Conservation (phyloP, 2,888 invertebrate species). For the Mellilla xanthometata region DNA sequence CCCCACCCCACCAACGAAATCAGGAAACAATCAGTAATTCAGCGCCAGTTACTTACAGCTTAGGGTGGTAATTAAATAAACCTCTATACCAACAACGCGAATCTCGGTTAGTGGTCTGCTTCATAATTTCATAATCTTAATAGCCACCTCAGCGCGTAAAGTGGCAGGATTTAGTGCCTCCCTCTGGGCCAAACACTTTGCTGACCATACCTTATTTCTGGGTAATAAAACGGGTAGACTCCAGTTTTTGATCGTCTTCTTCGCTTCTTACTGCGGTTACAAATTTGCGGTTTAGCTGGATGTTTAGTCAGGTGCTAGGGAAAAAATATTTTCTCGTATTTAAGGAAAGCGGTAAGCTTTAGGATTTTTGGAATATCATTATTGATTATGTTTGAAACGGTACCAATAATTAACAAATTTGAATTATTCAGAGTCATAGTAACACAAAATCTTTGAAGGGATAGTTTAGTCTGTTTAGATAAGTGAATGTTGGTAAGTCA, state of each 20-base stretch:
- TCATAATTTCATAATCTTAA: constrained; percentile 80
- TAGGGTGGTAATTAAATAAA: constrained; percentile 50
- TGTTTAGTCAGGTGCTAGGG: no score
- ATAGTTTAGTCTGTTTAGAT: no score
- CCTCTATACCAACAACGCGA: constrained; percentile 52
- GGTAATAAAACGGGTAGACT: constrained; percentile 57
- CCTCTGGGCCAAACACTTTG: constrained; percentile 58
- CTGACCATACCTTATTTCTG: constrained; percentile 67
- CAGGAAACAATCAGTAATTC: constrained; percentile 17
- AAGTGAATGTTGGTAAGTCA: no score
- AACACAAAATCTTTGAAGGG: no score
- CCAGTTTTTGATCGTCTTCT: constrained; percentile 47
- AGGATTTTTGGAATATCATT: no score
- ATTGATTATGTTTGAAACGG: no score
- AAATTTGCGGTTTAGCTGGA: constrained; percentile 5
- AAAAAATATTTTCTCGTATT: no score
- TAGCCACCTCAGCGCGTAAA: constrained; percentile 66
- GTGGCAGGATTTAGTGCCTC: constrained; percentile 67
- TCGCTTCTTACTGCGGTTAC: constrained; percentile 31
- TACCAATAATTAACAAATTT: no score
- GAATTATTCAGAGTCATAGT: no score
- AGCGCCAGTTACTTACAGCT: constrained; percentile 30
- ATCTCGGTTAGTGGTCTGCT: constrained; percentile 62
- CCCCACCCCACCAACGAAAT: neutral
- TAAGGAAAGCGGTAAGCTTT: no score